A percentile compares a stretch with the other conserved stretches of the same genome.
Conservation (phyloP, 2,797 vertebrate species). For the Toxotes lorentzi region DNA sequence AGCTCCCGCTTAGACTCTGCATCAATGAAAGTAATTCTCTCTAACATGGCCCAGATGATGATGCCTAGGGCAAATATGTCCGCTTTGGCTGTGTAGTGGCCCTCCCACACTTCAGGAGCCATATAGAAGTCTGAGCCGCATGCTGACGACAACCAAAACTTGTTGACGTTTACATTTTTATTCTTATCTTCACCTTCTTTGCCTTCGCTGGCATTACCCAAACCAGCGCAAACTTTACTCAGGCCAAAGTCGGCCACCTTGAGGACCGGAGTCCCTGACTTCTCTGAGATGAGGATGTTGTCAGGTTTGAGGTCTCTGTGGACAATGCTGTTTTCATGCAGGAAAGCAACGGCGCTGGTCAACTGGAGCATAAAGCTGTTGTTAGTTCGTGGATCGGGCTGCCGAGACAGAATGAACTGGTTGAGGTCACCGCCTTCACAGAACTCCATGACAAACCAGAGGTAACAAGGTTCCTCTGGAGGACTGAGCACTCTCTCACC, state of each 20-base stretch:
- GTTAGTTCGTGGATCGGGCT: conserved; percentile 90
- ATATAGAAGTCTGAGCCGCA: conserved; percentile 98
- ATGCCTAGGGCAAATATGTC: conserved; percentile 98
- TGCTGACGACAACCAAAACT: conserved; percentile 95
- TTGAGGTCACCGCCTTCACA: conserved; percentile 97
- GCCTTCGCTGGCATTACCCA: conserved; percentile 73
- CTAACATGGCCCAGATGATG: conserved; percentile 99
- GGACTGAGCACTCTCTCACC: conserved; percentile 92
- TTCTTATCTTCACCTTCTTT: conserved; percentile 61
- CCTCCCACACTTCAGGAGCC: conserved; percentile 98
- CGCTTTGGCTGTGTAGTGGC: conserved; percentile 98
- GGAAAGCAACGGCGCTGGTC: conserved; percentile 94
- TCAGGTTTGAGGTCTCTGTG: conserved; percentile 97
- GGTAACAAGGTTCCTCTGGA: conserved; percentile 93
- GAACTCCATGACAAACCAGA: conserved; percentile 99
- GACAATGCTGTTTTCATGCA: conserved; percentile 96
- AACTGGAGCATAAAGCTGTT: conserved; percentile 97
- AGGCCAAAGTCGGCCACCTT: conserved; percentile 98
- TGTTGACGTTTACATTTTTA: conserved; percentile 87
- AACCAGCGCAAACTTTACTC: conserved; percentile 95
- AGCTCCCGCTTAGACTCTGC: conserved; percentile 95
- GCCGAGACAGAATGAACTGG: conserved; percentile 93
- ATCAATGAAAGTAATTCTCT: conserved; percentile 96
- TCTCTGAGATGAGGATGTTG: conserved; percentile 96
- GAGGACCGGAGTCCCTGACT: conserved; percentile 90